phyloP scores from a whole-genome alignment of 2,113 vertebrate species.

The Vimba vimba region DNA sequence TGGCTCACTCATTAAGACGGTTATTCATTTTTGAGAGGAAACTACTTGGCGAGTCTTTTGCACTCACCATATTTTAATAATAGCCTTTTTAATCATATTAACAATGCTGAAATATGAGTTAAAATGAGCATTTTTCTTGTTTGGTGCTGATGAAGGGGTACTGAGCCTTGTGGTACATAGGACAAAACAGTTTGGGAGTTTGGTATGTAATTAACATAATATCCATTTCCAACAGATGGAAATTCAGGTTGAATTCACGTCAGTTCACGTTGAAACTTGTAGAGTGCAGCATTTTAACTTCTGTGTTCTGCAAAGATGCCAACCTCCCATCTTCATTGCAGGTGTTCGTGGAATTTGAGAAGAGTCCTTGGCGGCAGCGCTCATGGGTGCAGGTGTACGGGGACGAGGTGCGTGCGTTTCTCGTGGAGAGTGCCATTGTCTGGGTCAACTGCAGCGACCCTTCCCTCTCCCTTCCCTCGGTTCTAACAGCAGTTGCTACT shows the following conservation, averaged over 20 bases:
- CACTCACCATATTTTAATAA: background rate
- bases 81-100: background rate
- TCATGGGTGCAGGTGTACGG: slow-evolving; percentile 96
- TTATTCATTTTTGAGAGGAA: background rate
- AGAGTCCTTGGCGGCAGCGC: slow-evolving; percentile 83
- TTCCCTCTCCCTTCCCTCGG: slow-evolving; percentile 61
- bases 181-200: background rate
- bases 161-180: background rate
- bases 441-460: slow-evolving; percentile 87
- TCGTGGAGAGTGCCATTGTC: slow-evolving; percentile 90
- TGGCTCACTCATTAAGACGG: too few relatives aligned
- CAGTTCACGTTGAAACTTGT: background rate
- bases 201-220: background rate
- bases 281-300: background rate
- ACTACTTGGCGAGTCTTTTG: background rate
- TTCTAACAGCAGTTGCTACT: slow-evolving; percentile 70
- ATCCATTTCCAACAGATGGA: background rate
- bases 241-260: too few relatives aligned
- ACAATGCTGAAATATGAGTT: too few relatives aligned
- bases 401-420: slow-evolving; percentile 88
- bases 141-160: background rate
- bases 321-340: slow-evolving; percentile 60
- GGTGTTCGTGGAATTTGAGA: slow-evolving; percentile 98
- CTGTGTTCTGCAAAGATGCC: background rate
- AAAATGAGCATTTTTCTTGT: background rate